Conservation (phyloP, 2,888 invertebrate species). For the Disparrhopalites patrizii region DNA sequence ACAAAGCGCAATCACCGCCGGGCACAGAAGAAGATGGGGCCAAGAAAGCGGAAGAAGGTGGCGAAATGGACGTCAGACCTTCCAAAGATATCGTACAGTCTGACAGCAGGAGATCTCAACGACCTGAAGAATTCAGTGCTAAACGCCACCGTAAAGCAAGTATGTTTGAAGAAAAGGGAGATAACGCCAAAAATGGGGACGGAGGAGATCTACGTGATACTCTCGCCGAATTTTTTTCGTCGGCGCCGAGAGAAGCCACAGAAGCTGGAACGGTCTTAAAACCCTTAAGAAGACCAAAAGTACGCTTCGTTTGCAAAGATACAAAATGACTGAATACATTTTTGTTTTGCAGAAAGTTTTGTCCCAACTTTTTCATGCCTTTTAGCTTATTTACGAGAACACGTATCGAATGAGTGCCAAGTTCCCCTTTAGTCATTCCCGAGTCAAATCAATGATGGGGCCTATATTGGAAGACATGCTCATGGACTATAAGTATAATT, state of each 20-base stretch:
- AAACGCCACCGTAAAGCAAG: no score
- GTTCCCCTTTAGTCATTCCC: conserved; percentile 61
- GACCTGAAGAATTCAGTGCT: no score
- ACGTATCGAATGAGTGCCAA: conserved; percentile 63
- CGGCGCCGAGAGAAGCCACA: conserved; percentile 19
- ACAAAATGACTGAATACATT: background rate
- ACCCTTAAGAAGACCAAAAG: conserved; percentile 41
- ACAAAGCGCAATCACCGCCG: no score
- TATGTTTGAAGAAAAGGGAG: no score
- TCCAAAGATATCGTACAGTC: no score
- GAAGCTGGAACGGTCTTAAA: conserved; percentile 32
- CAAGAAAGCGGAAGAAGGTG: no score
- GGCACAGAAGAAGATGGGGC: no score
- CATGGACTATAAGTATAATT: conserved; percentile 60
- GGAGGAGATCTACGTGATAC: conserved; percentile 12
- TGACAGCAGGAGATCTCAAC: no score
- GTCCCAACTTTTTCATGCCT: no score
- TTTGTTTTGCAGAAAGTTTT: no score
- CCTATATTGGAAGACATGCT: conserved; percentile 60
- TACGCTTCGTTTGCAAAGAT: background rate
- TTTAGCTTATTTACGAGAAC: conserved; percentile 56
- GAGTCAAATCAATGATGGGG: conserved; percentile 60
- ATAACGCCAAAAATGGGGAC: no score
- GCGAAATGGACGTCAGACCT: no score
- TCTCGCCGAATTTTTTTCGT: conserved; percentile 2